A percentile compares a stretch with the other conserved stretches of the same genome.
phyloP scores from a whole-genome alignment of 2,888 invertebrate species.

The Junonia oenone region DNA sequence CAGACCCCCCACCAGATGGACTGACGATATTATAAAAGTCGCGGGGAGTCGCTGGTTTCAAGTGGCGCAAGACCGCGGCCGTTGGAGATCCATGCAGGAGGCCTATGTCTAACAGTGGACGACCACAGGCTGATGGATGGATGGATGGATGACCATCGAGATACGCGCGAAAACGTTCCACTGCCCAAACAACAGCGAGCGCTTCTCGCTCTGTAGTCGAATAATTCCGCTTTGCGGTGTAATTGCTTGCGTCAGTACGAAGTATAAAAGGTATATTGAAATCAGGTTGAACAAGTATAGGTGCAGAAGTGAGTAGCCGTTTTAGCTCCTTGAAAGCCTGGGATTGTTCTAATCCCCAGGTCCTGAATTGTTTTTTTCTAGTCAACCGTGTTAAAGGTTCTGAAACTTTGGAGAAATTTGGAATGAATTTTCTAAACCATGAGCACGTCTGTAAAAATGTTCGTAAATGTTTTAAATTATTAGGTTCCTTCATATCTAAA shows the following conservation, averaged over 20 bases:
- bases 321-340: slow-evolving; percentile 25
- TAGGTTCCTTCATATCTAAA: slow-evolving; percentile 26
- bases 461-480: slow-evolving; percentile 23
- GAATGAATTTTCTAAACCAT: slow-evolving; percentile 40
- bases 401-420: slow-evolving; percentile 32
- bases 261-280: slow-evolving; percentile 35
- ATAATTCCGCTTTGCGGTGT: slow-evolving; percentile 46
- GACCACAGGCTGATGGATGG: no score
- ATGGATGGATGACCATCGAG: slow-evolving; percentile 41
- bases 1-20: neutral
- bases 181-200: slow-evolving; percentile 33
- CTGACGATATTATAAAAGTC: no score
- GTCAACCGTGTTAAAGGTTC: slow-evolving; percentile 37
- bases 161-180: slow-evolving; percentile 36
- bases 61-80: no score
- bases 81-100: no score
- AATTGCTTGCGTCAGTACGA: slow-evolving; percentile 37
- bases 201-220: slow-evolving; percentile 53
- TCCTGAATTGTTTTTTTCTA: slow-evolving; percentile 36
- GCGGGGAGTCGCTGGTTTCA: no score
- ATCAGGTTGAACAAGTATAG: slow-evolving; percentile 34
- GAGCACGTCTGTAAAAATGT: slow-evolving; percentile 37
- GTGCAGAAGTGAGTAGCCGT: slow-evolving; percentile 25
- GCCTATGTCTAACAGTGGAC: no score
- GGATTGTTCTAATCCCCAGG: slow-evolving; percentile 31